phyloP scores from a whole-genome alignment of 2,888 invertebrate species.

The Andrena bicolor region DNA sequence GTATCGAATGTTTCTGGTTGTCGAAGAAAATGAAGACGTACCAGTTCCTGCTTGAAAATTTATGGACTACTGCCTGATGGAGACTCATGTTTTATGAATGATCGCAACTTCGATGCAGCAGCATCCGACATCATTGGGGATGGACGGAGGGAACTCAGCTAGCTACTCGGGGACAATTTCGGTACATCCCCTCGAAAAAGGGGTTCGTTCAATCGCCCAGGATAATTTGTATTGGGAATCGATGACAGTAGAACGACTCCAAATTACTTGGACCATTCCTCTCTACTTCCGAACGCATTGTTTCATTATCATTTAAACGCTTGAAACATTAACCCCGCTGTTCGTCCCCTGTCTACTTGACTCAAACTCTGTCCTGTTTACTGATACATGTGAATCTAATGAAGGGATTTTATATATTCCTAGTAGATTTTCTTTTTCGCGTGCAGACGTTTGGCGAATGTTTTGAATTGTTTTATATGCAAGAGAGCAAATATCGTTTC shows the following conservation, averaged over 20 bases:
- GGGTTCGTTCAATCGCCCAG: constrained; percentile 65
- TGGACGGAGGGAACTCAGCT: constrained; percentile 68
- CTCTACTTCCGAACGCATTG: background rate
- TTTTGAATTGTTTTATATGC: too few species aligned
- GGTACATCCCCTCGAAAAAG: constrained; percentile 42
- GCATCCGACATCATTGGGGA: constrained; percentile 69
- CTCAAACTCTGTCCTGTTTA: background rate
- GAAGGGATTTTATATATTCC: too few species aligned
- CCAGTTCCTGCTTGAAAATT: constrained; percentile 77
- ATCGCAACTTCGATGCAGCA: constrained; percentile 72
- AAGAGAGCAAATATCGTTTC: too few species aligned
- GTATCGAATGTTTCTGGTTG: constrained; percentile 66
- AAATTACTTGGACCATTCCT: constrained; percentile 5
- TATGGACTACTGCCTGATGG: constrained; percentile 77
- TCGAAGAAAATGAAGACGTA: constrained; percentile 73
- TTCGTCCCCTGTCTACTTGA: background rate
- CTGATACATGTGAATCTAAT: background rate
- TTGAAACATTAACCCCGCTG: background rate
- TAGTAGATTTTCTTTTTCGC: too few species aligned
- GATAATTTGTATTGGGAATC: constrained; percentile 73
- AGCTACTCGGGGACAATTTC: constrained; percentile 45
- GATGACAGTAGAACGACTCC: constrained; percentile 28
- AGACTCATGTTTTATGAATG: constrained; percentile 82
- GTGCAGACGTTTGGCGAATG: too few species aligned
- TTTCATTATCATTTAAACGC: constrained; percentile 16